Evolutionary conservation across 2,888 invertebrate genomes (phyloP).

Genomic region (Leptopterna dolabrata): DNA sequence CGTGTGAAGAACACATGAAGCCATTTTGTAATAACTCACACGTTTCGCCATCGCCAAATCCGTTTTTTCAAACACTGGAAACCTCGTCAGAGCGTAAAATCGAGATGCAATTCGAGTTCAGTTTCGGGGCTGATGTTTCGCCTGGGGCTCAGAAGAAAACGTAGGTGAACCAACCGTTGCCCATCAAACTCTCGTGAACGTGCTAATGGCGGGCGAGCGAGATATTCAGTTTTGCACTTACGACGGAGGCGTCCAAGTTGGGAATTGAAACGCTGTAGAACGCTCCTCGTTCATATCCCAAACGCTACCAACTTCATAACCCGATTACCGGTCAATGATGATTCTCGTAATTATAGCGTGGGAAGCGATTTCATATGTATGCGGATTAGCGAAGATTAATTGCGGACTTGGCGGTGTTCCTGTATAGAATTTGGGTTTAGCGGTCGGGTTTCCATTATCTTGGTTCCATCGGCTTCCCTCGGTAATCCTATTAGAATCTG

Average conservation of each 20-base stretch:
- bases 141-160: background rate
- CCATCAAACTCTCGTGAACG: background rate
- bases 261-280: too few relatives aligned
- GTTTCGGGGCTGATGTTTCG: background rate
- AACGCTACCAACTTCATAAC: background rate
- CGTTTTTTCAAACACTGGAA: too few relatives aligned
- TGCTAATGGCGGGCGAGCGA: background rate
- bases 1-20: too few relatives aligned
- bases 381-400: background rate
- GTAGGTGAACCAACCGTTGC: background rate
- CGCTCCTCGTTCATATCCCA: background rate
- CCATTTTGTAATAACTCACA: too few relatives aligned
- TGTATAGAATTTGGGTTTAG: conserved; percentile 19
- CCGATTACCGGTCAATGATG: background rate
- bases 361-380: background rate
- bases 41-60: too few relatives aligned
- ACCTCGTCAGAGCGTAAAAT: background rate
- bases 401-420: background rate
- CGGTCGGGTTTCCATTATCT: conserved; percentile 31
- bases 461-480: background rate
- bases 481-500: conserved; percentile 21
- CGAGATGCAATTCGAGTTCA: background rate
- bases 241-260: background rate
- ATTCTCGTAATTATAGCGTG: background rate
- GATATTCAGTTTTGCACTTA: background rate